phyloP scores from a whole-genome alignment of 2,797 vertebrate genomes.

The Aulostomus chinensis region DNA sequence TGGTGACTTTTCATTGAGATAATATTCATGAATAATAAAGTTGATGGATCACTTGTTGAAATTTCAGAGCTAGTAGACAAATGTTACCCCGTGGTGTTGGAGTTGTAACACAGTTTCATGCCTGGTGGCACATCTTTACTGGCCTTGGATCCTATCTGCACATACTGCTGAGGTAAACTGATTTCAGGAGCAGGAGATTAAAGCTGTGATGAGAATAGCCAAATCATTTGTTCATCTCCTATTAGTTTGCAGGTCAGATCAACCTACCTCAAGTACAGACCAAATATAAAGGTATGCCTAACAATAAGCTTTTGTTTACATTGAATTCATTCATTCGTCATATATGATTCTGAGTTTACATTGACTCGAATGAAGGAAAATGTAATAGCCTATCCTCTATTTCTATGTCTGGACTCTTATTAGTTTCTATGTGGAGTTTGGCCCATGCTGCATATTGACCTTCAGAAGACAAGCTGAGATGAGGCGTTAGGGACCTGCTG shows the following conservation, averaged over 20 bases:
- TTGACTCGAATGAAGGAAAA: background rate
- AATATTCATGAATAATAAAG: background rate
- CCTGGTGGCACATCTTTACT: slow-evolving; percentile 98
- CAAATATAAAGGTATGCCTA: slow-evolving; percentile 89
- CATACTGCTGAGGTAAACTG: slow-evolving; percentile 91
- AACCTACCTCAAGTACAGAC: slow-evolving; percentile 94
- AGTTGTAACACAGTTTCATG: slow-evolving; percentile 93
- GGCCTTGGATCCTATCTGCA: slow-evolving; percentile 97
- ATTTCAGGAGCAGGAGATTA: background rate
- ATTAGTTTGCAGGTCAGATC: slow-evolving; percentile 94
- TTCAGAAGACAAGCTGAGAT: slow-evolving; percentile 86
- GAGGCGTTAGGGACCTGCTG: slow-evolving; percentile 16
- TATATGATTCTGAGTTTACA: too few species aligned
- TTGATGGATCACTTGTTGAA: too few species aligned
- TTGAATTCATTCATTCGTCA: background rate
- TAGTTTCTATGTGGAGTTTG: slow-evolving; percentile 94
- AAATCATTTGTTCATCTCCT: background rate
- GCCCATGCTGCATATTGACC: slow-evolving; percentile 90
- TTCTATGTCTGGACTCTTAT: background rate
- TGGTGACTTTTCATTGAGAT: too few species aligned
- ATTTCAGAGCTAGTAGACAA: slow-evolving; percentile 84
- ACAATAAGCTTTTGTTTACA: background rate
- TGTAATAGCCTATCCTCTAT: background rate
- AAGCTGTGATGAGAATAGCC: background rate
- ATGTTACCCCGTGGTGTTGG: slow-evolving; percentile 86